Evolutionary conservation across 2,113 vertebrate genomes (phyloP).

Genomic region (Dascyllus trimaculatus): DNA sequence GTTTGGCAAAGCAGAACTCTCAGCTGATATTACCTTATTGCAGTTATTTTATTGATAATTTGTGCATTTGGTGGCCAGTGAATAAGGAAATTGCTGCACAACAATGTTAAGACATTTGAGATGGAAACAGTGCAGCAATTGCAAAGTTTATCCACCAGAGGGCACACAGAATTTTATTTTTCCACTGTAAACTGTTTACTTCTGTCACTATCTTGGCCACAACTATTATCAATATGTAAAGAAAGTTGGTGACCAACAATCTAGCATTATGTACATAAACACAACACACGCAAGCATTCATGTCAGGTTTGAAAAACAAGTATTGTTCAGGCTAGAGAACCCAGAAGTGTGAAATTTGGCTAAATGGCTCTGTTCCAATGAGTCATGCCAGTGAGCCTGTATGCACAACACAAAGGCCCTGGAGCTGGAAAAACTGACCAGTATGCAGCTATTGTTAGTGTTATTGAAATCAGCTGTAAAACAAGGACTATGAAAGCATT

Average conservation of each 20-base stretch:
- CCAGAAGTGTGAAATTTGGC: too few species aligned
- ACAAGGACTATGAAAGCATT: too few species aligned
- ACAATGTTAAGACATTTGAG: not conserved
- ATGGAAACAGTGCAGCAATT: not conserved
- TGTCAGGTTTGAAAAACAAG: too few species aligned
- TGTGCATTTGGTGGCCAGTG: not conserved
- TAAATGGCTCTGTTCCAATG: too few species aligned
- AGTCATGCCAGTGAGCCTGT: too few species aligned
- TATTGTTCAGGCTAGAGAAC: too few species aligned
- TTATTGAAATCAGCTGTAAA: too few species aligned
- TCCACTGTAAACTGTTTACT: not conserved
- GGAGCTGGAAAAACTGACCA: not conserved
- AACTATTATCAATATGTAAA: too few species aligned
- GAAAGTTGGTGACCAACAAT: too few species aligned
- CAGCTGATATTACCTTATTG: not conserved
- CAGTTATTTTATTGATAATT: not conserved
- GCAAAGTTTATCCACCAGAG: constrained; percentile 40
- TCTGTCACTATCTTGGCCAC: not conserved
- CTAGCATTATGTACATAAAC: too few species aligned
- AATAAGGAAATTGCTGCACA: not conserved
- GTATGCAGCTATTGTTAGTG: not conserved
- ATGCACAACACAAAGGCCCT: not conserved
- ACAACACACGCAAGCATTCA: too few species aligned
- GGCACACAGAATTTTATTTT: not conserved
- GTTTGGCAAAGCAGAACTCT: too few species aligned